Evolutionary conservation across 2,113 vertebrate species (phyloP).

Genomic region (Microcebus jonahi): DNA sequence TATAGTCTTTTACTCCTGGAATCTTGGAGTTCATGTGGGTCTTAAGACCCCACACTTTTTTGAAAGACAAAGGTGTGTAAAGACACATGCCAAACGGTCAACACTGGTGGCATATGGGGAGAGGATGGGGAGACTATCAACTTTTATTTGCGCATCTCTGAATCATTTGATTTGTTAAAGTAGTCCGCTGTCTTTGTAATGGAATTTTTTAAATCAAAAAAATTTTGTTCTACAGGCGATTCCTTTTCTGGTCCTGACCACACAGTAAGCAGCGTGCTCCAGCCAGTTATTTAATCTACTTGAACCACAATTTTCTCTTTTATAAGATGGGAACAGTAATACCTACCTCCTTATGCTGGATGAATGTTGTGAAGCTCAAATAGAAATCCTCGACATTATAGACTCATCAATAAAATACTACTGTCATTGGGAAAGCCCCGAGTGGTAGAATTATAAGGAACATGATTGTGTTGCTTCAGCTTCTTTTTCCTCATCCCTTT

Average conservation of each 20-base stretch:
- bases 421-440: not conserved
- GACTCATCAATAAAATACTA: not conserved
- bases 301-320: not conserved
- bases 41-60: not conserved
- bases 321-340: not conserved
- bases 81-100: rapidly evolving
- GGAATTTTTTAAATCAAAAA: not conserved
- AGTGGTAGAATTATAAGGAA: not conserved
- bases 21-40: not conserved
- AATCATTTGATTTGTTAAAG: not conserved
- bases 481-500: not conserved
- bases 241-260: not conserved
- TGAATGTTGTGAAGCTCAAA: not conserved
- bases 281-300: not conserved
- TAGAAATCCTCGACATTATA: not conserved
- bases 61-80: not conserved
- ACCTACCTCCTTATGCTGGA: not conserved
- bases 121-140: not conserved
- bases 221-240: not conserved
- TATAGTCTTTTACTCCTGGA: not conserved
- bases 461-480: not conserved
- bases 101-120: not conserved
- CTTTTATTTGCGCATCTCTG: not conserved
- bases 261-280: not conserved
- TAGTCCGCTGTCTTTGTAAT: not conserved